Conservation (phyloP, 2,888 invertebrate species). For the Gryllus longicercus region DNA sequence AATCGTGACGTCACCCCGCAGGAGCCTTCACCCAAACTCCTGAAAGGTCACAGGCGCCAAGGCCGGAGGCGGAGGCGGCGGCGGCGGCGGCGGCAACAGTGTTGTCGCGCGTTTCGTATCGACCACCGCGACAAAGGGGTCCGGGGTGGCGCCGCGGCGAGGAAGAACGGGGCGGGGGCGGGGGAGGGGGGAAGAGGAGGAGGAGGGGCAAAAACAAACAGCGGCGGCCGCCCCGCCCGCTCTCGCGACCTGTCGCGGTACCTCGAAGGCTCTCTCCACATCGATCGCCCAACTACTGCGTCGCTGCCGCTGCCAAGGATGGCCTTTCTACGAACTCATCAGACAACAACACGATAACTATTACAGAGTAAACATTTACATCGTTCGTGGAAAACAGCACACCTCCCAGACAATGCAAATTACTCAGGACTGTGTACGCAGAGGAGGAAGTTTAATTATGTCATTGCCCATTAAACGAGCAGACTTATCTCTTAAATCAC, state of each 20-base stretch:
- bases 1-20: not conserved
- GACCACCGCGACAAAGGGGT: not conserved
- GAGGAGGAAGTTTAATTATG: too few relatives aligned
- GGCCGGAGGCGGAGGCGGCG: not conserved
- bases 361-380: too few relatives aligned
- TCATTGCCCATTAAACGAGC: too few relatives aligned
- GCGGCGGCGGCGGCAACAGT: not conserved
- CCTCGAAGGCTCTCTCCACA: not conserved
- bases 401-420: too few relatives aligned
- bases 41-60: slow-evolving; percentile 17
- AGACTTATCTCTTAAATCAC: too few relatives aligned
- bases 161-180: not conserved
- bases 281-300: too few relatives aligned
- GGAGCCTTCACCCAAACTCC: slow-evolving; percentile 17
- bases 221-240: not conserved
- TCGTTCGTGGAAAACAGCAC: too few relatives aligned
- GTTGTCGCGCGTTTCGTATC: slow-evolving; percentile 11
- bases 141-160: not conserved
- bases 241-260: not conserved
- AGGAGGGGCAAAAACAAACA: slow-evolving; percentile 6
- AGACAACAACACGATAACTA: too few relatives aligned
- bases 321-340: too few relatives aligned
- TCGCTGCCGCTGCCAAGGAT: too few relatives aligned
- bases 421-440: too few relatives aligned
- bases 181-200: not conserved